Evolutionary conservation across 2,113 vertebrate species (phyloP).

Genomic region (Xiphophorus maculatus): DNA sequence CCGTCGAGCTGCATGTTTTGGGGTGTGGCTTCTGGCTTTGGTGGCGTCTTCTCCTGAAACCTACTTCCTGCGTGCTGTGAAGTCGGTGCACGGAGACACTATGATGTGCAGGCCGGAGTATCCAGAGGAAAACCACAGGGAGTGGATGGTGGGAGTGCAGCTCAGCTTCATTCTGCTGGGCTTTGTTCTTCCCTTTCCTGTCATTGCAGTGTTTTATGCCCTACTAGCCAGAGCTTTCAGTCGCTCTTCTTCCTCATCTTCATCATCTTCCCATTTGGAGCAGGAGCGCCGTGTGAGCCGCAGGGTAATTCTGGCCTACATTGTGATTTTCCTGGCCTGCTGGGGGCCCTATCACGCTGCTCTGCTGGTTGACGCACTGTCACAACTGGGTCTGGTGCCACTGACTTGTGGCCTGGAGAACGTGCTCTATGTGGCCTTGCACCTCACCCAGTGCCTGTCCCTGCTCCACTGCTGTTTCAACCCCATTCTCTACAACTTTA

Average conservation of each 20-base stretch:
- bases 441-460: conserved; percentile 94
- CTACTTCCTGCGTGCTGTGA: conserved; percentile 87
- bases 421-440: conserved; percentile 85
- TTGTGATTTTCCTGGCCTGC: conserved; percentile 91
- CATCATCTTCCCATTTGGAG: conserved; percentile 54
- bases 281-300: conserved; percentile 87
- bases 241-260: conserved; percentile 22
- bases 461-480: conserved; percentile 95
- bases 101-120: conserved; percentile 89
- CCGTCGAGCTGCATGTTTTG: conserved; percentile 82
- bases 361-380: conserved; percentile 87
- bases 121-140: conserved; percentile 85
- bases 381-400: conserved; percentile 85
- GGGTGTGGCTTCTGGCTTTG: conserved; percentile 89
- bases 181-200: conserved; percentile 88
- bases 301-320: conserved; percentile 90
- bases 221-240: conserved; percentile 84
- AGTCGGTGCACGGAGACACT: conserved; percentile 76
- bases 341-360: conserved; percentile 91
- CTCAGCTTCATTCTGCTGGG: conserved; percentile 89
- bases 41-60: conserved; percentile 88
- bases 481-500: conserved; percentile 95
- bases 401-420: conserved; percentile 90
- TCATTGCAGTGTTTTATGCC: conserved; percentile 89
- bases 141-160: conserved; percentile 93